Percentiles rank a stretch among this genome's conserved stretches.
Conservation (phyloP, 1,140 invertebrate species). For the Zeugodacus cucurbitae region DNA sequence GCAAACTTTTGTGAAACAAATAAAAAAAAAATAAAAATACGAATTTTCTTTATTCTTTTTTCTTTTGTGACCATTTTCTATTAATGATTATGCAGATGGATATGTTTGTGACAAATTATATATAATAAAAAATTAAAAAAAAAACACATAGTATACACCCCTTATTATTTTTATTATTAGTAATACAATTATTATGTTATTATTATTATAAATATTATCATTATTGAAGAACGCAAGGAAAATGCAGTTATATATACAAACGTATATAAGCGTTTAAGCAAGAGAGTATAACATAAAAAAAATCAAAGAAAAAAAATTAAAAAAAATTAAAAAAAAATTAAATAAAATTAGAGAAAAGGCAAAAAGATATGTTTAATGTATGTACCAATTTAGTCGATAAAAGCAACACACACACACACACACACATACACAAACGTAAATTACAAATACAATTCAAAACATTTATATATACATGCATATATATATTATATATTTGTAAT, state of each 20-base stretch:
- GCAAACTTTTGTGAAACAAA: not conserved
- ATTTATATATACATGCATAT: conserved; percentile 10
- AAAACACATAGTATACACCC: not conserved
- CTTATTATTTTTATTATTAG: not conserved
- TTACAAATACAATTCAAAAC: not conserved
- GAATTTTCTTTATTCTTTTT: not conserved
- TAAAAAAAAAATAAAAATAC: not conserved
- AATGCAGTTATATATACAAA: not conserved
- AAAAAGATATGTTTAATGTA: not conserved
- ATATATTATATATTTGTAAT: conserved; percentile 26
- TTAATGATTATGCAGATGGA: not conserved
- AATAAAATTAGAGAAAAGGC: not conserved
- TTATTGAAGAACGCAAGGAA: not conserved
- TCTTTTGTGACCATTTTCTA: not conserved
- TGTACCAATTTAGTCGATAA: conserved; percentile 5
- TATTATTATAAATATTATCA: not conserved
- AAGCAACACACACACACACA: not conserved
- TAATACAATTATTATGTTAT: not conserved
- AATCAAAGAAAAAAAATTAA: not conserved
- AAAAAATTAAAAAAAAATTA: not conserved
- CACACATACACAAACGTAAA: conserved; percentile 7
- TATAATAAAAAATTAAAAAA: not conserved
- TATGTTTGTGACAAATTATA: not conserved
- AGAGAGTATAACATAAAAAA: not conserved
- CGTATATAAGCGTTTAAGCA: not conserved